Base-by-base conservation (phyloP, 2,888 invertebrate genomes). In the Pheosia tremula region DNA sequence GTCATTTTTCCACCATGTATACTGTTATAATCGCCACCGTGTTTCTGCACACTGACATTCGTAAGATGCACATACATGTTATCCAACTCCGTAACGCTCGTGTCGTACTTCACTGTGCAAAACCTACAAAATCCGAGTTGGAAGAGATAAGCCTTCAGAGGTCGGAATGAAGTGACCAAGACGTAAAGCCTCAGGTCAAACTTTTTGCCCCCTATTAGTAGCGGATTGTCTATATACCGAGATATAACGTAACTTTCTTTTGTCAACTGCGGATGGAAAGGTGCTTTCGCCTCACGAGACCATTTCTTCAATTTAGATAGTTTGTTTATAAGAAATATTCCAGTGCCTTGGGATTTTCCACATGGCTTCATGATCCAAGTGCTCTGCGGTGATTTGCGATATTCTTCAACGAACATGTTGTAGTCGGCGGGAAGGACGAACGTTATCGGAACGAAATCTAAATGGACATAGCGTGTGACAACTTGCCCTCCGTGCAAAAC, bases 291-390 rank as follows among this genome's bases (percentile, higher is more conserved):
- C 89, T 98, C 98, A 38, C 97, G 94, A 0, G 97, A 97, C 97
- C 97, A 98, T 84, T 97, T 96, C 83, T 98, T 98, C 64, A 99
- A 90, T 90, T 98, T 98, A 4, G 98, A 98, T 65, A 99, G 92
- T 93, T 98, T 98, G 87, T 99, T 99, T 77, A 99, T 98, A 61
- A 99, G 94, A 87, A 98, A 98, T 81, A 99, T 99, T 50, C 99
- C 99, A n/a, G 97, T 96, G 1, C 98, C 98, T 85, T 97, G 97
- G 0, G 98, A 98, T 91, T 98, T 97, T 41, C 98, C 98, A 85
- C 98, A 98, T 0, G 99, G 99, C 86, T 99, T 99, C 97, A 99
- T 98, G 70, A 99, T 99, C 99, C 99, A 99, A 0, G 98, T 99
- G 76, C 97, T 97, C 83, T 97, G 97, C 0, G 98, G 98, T 71